These are phyloP conservation scores for Thyatira batis DNA, from an alignment of 2,888 invertebrate genomes.

Conservation along the genomic window DNA sequence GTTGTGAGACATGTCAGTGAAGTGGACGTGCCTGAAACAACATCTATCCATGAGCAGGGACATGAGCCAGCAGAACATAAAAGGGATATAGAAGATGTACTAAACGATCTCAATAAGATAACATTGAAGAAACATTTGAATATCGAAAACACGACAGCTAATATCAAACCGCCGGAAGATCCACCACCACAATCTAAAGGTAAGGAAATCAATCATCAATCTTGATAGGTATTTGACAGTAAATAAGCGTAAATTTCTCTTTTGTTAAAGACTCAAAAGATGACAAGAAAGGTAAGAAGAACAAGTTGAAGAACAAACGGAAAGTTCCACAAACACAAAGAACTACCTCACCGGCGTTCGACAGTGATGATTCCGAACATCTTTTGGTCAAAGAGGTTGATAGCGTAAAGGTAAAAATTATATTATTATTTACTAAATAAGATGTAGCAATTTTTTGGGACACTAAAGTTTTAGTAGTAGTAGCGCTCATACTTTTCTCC, in stretches of 20 bases:
- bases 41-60: constrained; percentile 58
- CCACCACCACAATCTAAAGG: constrained; percentile 56
- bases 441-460: background rate
- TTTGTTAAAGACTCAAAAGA: constrained; percentile 46
- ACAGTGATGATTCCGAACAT: constrained; percentile 72
- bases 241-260: background rate
- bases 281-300: constrained; percentile 65
- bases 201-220: constrained; percentile 23
- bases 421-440: no score
- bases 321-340: constrained; percentile 38
- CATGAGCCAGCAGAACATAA: constrained; percentile 61
- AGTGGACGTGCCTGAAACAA: constrained; percentile 52
- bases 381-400: constrained; percentile 69
- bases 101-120: constrained; percentile 73
- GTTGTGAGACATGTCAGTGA: constrained; percentile 70
- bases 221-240: background rate
- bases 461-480: no score
- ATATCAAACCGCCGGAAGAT: constrained; percentile 68
- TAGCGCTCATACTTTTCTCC: no score
- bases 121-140: constrained; percentile 73
- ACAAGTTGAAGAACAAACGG: constrained; percentile 61
- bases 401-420: constrained; percentile 72
- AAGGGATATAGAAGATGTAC: constrained; percentile 72
- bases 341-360: constrained; percentile 45
- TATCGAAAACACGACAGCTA: constrained; percentile 75